Conservation (phyloP, 2,888 invertebrate species). For the Caenorhabditis sp. region DNA sequence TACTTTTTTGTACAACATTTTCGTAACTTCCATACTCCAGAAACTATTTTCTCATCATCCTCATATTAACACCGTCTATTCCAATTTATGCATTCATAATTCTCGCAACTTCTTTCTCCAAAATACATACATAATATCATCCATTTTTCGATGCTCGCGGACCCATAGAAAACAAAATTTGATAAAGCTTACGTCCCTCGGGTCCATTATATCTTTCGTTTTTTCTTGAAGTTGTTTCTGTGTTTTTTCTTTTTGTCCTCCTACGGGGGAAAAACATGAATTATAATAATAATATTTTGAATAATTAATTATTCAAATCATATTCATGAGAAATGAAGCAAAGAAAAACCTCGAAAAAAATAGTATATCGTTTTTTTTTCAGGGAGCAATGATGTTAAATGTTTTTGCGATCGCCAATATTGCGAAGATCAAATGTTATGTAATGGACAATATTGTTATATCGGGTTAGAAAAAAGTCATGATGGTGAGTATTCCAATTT, state of each 20-base stretch:
- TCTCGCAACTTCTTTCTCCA: no score
- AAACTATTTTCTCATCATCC: no score
- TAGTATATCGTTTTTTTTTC: constrained; percentile 2
- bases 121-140: no score
- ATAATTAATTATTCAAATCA: background rate
- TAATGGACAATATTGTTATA: constrained; percentile 64
- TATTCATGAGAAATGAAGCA: background rate
- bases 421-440: constrained; percentile 65
- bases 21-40: no score
- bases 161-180: background rate
- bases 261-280: no score
- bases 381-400: constrained; percentile 51
- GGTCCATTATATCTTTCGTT: constrained; percentile 1
- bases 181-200: background rate
- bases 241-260: no score
- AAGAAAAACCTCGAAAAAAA: background rate
- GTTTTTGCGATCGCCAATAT: constrained; percentile 65
- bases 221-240: no score
- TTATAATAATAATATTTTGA: no score
- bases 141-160: no score
- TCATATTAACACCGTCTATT: no score
- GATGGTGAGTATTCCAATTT: constrained; percentile 39
- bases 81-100: no score
- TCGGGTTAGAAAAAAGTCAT: constrained; percentile 53
- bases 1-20: no score